Evolutionary conservation across 2,888 invertebrate genomes (phyloP), one percentile per base, ranked within the genome.

Genomic region (Cephus spinipes): DNA sequence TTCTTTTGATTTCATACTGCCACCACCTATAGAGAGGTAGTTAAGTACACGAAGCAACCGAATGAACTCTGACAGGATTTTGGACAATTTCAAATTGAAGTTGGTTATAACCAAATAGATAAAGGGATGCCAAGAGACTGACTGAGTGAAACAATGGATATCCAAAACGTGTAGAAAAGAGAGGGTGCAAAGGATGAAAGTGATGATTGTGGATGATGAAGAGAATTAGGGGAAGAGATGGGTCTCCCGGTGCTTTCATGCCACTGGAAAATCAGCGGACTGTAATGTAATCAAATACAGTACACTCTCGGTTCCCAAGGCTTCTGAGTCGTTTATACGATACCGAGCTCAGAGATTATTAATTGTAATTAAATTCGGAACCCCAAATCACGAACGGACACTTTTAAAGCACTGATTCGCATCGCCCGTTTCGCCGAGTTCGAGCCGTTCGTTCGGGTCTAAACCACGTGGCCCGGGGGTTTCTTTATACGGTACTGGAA

Each of bases 361-460:
- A 89, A 89, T 89, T 88, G 86, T 88, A 89, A 89, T 89, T 89
- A 89, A 89, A 89, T 89, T 89, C 87, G 84, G 82, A 85, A 83
- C 83, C 82, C 82, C 80, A 84, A 82, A 86, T 86, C 83, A 84
- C 84, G 83, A 83, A 82, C 80, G 81, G 77, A 81, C 78, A 81
- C 76, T 84, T 85, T 87, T 84, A 82, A 83, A 83, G 81, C 83
- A 83, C 83, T 87, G 85, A 87, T 86, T 87, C 84, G 82, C 40
- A 32, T 32, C 30, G 32, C 3, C 30, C 32, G 32, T 12, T 71
- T 31, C 0, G 32, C 6, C 15, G 40, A 40, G 6, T 15, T 40
- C 6, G 0, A 23, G 15, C 40, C 40, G 23, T 40, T 40, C 15
- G 6, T 40, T 40, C 23, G 0, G 23, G 40, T 40, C 40, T 23